Base-by-base conservation (phyloP, 2,888 invertebrate genomes). In the Lochmaea capreae region DNA sequence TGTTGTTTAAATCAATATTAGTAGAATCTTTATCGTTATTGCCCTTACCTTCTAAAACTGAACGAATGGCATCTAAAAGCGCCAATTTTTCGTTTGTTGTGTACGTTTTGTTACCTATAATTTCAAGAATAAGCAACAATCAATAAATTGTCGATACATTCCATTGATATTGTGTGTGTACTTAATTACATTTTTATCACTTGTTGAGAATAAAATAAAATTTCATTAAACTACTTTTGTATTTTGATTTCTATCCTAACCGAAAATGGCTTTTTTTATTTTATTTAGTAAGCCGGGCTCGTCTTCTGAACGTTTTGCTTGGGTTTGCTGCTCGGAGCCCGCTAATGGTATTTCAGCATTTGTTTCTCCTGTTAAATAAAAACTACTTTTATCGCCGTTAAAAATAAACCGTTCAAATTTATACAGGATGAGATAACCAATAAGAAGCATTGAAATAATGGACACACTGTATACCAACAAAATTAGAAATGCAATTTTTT, bases 71-170 rank as follows among this genome's bases (percentile, higher is more conserved):
- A 77, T 92, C 89, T 79, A 93, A 89, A 79, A 92, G 82, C 74
- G 90, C 87, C 62, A 90, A 87, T 9, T 91, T 90, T 79, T 91
- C 82, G 65, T 79, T 92, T 46, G 88, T 87, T 82, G 90, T 88
- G 77, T 90, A 90, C 79, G 90, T 86, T 87, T 92, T 93, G 80
- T 89, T 90, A 86, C 93, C 93, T 93, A 76, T 59, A 72, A 75
- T 14, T 71, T 67, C 58, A 33, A 71, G 57, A 71, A 33, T 33
- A 33, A 57, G 16, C 6, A 72, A 76, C 42, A 66, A 58, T 58
- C 54, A 58, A 65, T 33, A 33, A 33, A 33, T 6, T 18, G 43
- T 43, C 26, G n/a, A 54, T 57, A 57, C 65, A 71, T 49, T 63
- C 54, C 54, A 54, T 16, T 11, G 18, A 54, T 42, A 33, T 18